A percentile compares a stretch with the other conserved stretches of the same genome.
These are phyloP conservation scores for Zaprionus capensis DNA, from an alignment of 1,140 invertebrate genomes.

Conservation along the genomic window DNA sequence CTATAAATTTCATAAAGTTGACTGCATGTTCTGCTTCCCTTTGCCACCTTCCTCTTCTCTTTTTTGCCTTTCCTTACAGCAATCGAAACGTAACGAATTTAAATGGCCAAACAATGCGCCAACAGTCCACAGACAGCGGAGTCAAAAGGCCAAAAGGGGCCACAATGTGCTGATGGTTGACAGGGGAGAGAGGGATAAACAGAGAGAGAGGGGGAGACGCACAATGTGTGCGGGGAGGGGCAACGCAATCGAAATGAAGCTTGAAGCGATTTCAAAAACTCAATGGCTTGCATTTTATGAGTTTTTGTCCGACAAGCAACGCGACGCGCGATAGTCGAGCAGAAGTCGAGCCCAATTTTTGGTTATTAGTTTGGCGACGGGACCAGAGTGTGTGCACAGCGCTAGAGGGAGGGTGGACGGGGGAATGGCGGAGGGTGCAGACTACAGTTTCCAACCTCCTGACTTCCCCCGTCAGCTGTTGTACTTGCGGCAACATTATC, in stretches of 20 bases:
- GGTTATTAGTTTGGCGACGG: slow-evolving; percentile 67
- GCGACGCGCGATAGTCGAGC: slow-evolving; percentile 23
- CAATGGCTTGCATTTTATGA: slow-evolving; percentile 82
- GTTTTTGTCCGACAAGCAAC: slow-evolving; percentile 45
- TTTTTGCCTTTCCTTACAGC: slow-evolving; percentile 41
- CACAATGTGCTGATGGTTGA: slow-evolving; percentile 22
- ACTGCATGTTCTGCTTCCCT: slow-evolving; percentile 63
- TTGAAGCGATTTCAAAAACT: slow-evolving; percentile 80
- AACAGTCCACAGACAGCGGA: slow-evolving; percentile 47
- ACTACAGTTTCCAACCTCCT: not conserved
- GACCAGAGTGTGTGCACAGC: not conserved
- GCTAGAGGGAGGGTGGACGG: not conserved
- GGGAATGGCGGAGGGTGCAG: not conserved
- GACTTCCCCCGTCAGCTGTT: slow-evolving; percentile 27
- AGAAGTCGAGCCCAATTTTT: slow-evolving; percentile 67
- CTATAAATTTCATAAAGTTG: slow-evolving; percentile 82
- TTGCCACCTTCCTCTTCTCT: not conserved
- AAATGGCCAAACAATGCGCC: slow-evolving; percentile 77
- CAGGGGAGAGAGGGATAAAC: not conserved
- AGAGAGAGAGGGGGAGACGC: not conserved
- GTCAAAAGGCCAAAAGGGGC: slow-evolving; percentile 65
- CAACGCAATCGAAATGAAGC: slow-evolving; percentile 73
- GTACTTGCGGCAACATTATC: slow-evolving; percentile 72
- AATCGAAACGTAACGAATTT: slow-evolving; percentile 82
- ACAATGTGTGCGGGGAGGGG: not conserved